These are phyloP conservation scores for Chaetogeoica ovagalla DNA, from an alignment of 2,888 invertebrate genomes.

Conservation along the genomic window DNA sequence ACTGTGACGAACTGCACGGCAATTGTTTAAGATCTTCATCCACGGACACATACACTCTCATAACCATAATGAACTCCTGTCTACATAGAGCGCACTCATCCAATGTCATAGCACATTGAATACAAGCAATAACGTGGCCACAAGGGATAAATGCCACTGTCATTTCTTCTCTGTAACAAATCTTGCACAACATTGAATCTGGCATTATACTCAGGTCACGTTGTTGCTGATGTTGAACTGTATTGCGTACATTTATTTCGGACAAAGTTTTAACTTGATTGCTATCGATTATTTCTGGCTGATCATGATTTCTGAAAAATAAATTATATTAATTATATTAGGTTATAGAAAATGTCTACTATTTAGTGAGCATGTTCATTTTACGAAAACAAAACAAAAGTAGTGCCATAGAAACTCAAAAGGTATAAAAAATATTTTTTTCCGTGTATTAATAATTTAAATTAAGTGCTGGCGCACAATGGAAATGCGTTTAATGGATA, in stretches of 20 bases:
- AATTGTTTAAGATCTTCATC: constrained; percentile 18
- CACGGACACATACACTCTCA: constrained; percentile 63
- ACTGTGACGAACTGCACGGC: constrained; percentile 42
- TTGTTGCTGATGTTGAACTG: neutral
- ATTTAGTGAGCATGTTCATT: neutral
- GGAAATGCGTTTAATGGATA: neutral
- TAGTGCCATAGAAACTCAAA: neutral
- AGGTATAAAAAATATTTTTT: neutral
- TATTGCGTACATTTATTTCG: neutral
- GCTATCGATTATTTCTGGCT: neutral
- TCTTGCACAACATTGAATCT: constrained; percentile 71
- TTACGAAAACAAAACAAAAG: neutral
- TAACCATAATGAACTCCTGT: constrained; percentile 69
- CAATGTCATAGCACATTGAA: constrained; percentile 84
- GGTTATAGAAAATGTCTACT: neutral
- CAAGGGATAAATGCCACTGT: constrained; percentile 93
- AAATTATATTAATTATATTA: neutral
- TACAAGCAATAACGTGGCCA: constrained; percentile 91
- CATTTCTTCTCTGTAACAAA: constrained; percentile 86
- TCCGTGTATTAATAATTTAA: neutral
- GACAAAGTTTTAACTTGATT: constrained; percentile 5
- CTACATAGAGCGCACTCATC: constrained; percentile 88
- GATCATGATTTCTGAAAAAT: constrained; percentile 20
- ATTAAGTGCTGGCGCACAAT: neutral
- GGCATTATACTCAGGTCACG: constrained; percentile 23